Conservation (phyloP, 23 tunicate species). For the Aplidium turbinatum region DNA sequence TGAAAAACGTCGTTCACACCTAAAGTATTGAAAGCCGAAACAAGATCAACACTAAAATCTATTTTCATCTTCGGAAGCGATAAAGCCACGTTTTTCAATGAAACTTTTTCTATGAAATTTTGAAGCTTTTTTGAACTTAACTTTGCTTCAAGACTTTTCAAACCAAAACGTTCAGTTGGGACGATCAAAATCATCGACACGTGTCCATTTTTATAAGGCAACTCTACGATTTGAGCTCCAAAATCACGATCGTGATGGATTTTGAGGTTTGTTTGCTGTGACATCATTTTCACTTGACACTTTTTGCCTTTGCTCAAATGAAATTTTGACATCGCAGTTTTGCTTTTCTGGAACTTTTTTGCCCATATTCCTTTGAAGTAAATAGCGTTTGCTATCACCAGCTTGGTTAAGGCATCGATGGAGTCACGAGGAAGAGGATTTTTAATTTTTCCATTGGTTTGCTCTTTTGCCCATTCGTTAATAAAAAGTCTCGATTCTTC, state of each 20-base stretch:
- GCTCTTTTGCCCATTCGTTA: conserved; percentile 61
- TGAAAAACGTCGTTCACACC: conserved; percentile 51
- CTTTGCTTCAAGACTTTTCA: conserved; percentile 35
- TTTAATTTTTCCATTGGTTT: conserved; percentile 60
- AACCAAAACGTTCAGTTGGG: conserved; percentile 54
- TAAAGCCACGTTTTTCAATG: conserved; percentile 30
- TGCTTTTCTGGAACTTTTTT: conserved; percentile 32
- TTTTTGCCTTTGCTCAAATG: conserved; percentile 20
- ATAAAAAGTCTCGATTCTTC: conserved; percentile 54
- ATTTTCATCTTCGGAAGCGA: conserved; percentile 61
- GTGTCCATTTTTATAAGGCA: conserved; percentile 63
- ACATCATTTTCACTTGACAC: conserved; percentile 64
- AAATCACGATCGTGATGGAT: conserved; percentile 33
- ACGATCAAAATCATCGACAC: conserved; percentile 58
- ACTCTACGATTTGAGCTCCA: conserved; percentile 43
- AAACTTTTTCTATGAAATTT: background rate
- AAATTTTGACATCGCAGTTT: conserved; percentile 40
- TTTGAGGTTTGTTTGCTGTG: conserved; percentile 21
- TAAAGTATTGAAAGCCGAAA: conserved; percentile 28
- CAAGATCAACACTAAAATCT: conserved; percentile 36
- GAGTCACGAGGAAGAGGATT: conserved; percentile 56
- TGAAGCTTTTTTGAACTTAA: conserved; percentile 33
- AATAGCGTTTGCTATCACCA: conserved; percentile 74
- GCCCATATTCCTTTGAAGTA: conserved; percentile 89
- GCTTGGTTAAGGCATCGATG: conserved; percentile 34